Base-by-base conservation (phyloP, 2,113 vertebrate genomes). In the Dunckerocampus dactyliophorus region DNA sequence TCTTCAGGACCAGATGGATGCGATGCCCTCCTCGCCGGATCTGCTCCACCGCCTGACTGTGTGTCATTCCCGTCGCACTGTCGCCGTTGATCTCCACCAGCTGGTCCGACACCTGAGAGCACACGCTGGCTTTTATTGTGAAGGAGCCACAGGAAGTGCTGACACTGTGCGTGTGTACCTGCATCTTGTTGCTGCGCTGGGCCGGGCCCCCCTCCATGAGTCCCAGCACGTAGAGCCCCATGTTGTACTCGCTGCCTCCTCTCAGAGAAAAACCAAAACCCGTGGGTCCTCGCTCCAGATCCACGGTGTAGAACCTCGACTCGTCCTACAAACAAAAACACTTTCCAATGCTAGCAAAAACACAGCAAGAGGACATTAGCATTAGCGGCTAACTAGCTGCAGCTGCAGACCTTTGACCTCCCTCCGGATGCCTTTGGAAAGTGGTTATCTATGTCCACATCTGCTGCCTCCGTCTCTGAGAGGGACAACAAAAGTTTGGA, bases 241-340 rank as follows among this genome's bases (percentile, higher is more conserved):
- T 89, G 69, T 93, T 90, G 72, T 90, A 91, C 79, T 92, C 92
- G 16, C 82, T 84, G 58, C 92, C 92, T 10, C 94, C 92, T 55
- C 91, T 82, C 78, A 94, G 82, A 47, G 91, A 93, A 74, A 95
- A 89, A 16, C 92, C 93, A 10, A 94, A 95, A 0, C 93, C 94
- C 0, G 81, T 81, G 0, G 91, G 86, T 5, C 91, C 89, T 0
- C 91, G 84, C 8, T 91, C 81, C 56, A 94, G 78, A 59, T 92
- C 92, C 77, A 94, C 91, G 0, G 48, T 88, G 85, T 93, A 94
- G 45, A 66, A 87, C 62, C 71, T 75, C 4, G 87, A 72, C 62
- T 87, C 80, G 0, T 81, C 81, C 65, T 83, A 60, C 22, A 54
- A 19, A 59, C 20, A 59, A 21, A 49, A 17, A 58, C 11, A 37